Evolutionary conservation across 2,888 invertebrate species (phyloP).

Genomic region (Lissocephala sabroskyi): DNA sequence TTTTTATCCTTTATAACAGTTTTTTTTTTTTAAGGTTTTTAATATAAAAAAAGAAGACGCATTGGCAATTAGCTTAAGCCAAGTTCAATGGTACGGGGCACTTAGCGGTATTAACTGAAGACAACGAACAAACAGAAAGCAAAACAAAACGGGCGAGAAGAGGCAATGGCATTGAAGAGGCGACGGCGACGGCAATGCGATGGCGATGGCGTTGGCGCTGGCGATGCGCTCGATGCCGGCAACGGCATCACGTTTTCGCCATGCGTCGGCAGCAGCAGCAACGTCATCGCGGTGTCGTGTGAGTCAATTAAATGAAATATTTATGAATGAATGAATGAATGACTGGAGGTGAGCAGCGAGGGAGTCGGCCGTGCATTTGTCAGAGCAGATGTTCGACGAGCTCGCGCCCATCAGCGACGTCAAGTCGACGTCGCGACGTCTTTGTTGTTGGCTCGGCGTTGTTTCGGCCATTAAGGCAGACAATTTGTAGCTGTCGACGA

Average conservation of each 20-base stretch:
- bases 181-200: conserved; percentile 1
- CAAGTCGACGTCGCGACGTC: conserved; percentile 16
- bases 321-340: conserved; percentile 45
- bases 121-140: not conserved
- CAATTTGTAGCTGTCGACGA: conserved; percentile 53
- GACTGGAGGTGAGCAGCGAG: conserved; percentile 3
- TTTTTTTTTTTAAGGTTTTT: not conserved
- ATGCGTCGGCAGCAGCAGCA: conserved; percentile 16
- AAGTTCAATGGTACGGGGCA: conserved; percentile 45
- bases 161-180: too few species aligned
- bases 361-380: not conserved
- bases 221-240: not conserved
- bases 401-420: conserved; percentile 15
- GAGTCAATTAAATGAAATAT: conserved; percentile 59
- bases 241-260: conserved; percentile 36
- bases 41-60: not conserved
- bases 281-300: conserved; percentile 29
- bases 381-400: conserved; percentile 1
- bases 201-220: too few species aligned
- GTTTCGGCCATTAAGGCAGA: conserved; percentile 38
- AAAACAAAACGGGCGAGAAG: conserved; percentile 18
- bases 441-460: conserved; percentile 11
- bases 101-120: not conserved
- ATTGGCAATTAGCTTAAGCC: conserved; percentile 41
- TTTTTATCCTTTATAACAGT: not conserved